Base-by-base conservation (phyloP, 2,888 invertebrate species). In the Disparrhopalites patrizii region DNA sequence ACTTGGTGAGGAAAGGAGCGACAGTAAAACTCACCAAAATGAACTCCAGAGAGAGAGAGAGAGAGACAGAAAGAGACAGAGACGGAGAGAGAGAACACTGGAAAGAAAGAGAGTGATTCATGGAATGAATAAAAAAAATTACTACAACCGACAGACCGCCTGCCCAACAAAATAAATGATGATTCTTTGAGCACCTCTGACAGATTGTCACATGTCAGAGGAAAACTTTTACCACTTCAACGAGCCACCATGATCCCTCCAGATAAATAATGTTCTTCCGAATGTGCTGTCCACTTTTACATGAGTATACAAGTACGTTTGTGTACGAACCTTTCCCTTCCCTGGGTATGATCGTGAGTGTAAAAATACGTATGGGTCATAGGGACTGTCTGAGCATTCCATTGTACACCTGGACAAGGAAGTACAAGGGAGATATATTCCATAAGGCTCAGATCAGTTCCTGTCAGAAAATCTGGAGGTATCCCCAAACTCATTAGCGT, bases 121-220 rank as follows among this genome's bases (percentile, higher is more conserved):
- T 28, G 52, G 27, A 27, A 52, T n/a, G 23, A 52, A 25, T 27
- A 52, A 52, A 28, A 52, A 55, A 55, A 55, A 33, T 33, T 55
- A 33, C 31, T 33, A 33, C 55, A 55, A 52, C 23, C 30, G 52
- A 25, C 3, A 27, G 66, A 66, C 68, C 63, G 68, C 68, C 68
- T 68, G 60, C 66, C 63, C 63, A 28, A 33, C 43, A 50, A 18
- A 52, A 63, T 68, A 68, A 68, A 68, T 68, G 68, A 66, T 68
- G 68, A 66, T 68, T 38, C 55, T 68, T 55, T 66, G 63, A 60
- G 47, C 68, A 68, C 68, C 68, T 68, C 55, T 65, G 68, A 68
- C 65, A 65, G 68, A 68, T 66, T 68, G 66, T 68, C 68, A 60
- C 63, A 50, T 68, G 68, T 68, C 68, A 68, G 56, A 47, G 25